Evolutionary conservation across 1,140 invertebrate species (phyloP), one percentile per base, ranked within the genome.

Genomic region (Bursaphelenchus mucronatus): DNA sequence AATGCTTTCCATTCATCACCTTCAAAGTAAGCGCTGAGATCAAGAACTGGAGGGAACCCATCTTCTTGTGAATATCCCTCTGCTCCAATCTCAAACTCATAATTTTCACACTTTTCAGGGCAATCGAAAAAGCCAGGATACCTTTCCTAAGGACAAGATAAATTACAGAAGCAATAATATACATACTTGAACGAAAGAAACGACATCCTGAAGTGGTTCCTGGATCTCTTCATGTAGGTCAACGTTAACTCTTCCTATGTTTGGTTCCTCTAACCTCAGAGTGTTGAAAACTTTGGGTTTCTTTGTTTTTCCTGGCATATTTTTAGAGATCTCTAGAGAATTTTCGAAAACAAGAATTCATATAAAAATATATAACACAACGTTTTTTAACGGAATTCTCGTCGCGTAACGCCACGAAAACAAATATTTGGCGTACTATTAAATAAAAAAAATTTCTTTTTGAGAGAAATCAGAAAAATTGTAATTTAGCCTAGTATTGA

Each of bases 271-370:
- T n/a, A 43, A 39, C 3, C 9, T 17, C 21, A 50, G 43, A n/a
- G 57, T 59, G 40, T 59, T 59, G 19, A 59, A 15, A 11, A 59
- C 57, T 39, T 55, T 59, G 19, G 57, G 57, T 7, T 59, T 59
- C 6, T 9, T 13, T 45, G 57, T 44, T 17, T 45, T 39, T 3
- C 19, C 19, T n/a, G 30, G 19, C 53, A 44, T n/a, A 44, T 17
- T 10, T 10, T 10, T 54, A 9, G 9, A n/a, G n/a, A 47, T 47
- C 45, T 10, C 45, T 10, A 47, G n/a, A 47, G 45, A 47, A 47
- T 10, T 47, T 47, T 47, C 45, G 45, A 47, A 47, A 47, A 47
- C 9, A 10, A 47, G n/a, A 47, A 9, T 47, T 47, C n/a, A n/a
- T n/a, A 47, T 47, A n/a, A 10, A 47, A 47, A 47, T n/a, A 47